Conservation (phyloP, 2,888 invertebrate species). For the Chymomyza amoena region DNA sequence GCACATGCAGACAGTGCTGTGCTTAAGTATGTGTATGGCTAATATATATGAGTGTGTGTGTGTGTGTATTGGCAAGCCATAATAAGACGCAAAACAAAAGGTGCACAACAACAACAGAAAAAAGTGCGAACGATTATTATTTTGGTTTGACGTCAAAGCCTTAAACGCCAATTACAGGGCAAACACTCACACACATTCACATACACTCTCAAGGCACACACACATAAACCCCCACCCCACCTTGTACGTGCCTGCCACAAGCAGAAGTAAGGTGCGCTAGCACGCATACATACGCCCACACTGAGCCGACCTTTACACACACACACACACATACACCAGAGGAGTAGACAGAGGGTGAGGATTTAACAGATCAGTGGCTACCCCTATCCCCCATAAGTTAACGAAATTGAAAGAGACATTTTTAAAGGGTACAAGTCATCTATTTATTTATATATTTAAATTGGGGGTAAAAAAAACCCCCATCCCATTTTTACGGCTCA, state of each 20-base stretch:
- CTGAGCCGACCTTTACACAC: constrained; percentile 9
- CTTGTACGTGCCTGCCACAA: not conserved
- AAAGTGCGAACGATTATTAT: constrained; percentile 71
- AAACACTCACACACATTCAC: constrained; percentile 30
- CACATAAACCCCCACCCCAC: not conserved
- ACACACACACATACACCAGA: not conserved
- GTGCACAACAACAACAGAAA: constrained; percentile 32
- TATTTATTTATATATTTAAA: no score
- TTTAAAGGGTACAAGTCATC: no score
- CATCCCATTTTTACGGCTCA: no score
- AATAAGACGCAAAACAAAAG: constrained; percentile 38
- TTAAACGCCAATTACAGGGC: constrained; percentile 66
- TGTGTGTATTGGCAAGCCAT: constrained; percentile 14
- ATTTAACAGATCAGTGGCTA: no score
- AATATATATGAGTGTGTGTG: no score
- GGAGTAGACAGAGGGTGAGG: no score
- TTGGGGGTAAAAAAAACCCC: no score
- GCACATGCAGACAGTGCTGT: not conserved
- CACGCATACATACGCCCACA: not conserved
- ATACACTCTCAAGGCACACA: constrained; percentile 10
- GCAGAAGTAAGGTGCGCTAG: not conserved
- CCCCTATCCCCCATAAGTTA: no score
- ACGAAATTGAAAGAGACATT: no score
- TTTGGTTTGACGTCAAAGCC: constrained; percentile 71
- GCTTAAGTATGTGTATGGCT: not conserved